Evolutionary conservation across 2,888 invertebrate species (phyloP).

Genomic region (Theretra japonica): DNA sequence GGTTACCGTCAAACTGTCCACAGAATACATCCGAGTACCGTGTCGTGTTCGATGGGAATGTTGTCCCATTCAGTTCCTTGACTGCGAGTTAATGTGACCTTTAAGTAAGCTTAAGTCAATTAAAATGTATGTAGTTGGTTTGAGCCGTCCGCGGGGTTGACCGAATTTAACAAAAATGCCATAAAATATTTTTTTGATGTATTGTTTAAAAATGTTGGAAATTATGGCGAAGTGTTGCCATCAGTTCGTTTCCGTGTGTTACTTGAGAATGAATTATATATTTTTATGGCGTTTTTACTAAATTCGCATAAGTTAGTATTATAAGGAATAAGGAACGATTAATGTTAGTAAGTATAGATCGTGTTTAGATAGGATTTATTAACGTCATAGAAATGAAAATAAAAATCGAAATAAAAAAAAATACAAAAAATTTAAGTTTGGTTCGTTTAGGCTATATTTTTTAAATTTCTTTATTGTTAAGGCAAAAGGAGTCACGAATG

Average conservation of each 20-base stretch:
- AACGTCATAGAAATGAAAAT: constrained; percentile 78
- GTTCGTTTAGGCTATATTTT: constrained; percentile 65
- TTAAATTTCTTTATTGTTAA: constrained; percentile 62
- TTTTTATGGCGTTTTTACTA: constrained; percentile 26
- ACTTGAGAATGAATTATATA: not conserved
- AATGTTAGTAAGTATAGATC: constrained; percentile 69
- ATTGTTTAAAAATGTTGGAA: not conserved
- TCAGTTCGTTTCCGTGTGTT: not conserved
- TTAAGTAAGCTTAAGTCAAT: constrained; percentile 8
- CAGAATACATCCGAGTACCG: not conserved
- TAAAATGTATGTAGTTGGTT: constrained; percentile 3
- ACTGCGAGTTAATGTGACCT: constrained; percentile 6
- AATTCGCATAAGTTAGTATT: constrained; percentile 43
- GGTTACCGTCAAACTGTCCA: not conserved
- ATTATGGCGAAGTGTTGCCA: not conserved
- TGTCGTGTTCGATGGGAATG: not conserved
- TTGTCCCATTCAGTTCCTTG: not conserved
- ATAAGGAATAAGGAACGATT: constrained; percentile 61
- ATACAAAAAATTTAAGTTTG: constrained; percentile 52
- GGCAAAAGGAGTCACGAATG: constrained; percentile 68
- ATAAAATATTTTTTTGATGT: not conserved
- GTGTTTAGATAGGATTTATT: constrained; percentile 69
- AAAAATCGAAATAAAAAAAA: constrained; percentile 52
- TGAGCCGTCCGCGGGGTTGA: constrained; percentile 32
- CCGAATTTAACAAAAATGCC: constrained; percentile 17